Base-by-base conservation (phyloP, 2,888 invertebrate genomes). In the Lottia gigantea region DNA sequence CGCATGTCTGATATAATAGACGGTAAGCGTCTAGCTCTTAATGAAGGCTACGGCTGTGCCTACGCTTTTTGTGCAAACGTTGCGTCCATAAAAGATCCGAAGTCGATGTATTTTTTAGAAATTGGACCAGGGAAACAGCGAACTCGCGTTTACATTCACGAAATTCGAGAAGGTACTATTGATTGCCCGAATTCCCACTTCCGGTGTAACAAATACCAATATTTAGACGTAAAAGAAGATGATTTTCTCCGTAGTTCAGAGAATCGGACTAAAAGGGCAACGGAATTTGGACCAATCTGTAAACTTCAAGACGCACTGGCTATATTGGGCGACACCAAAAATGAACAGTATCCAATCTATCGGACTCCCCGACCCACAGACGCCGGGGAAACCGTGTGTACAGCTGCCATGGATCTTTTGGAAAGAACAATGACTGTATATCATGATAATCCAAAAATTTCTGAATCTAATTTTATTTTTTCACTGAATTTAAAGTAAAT, bases 381-480 rank as follows among this genome's bases (percentile, higher is more conserved):
- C 62, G 31, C 31, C 15, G 16, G 46, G 3, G 63, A 46, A 15
- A 64, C 68, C 8, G 62, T 47, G 12, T 47, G 63, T 46, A 68
- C 68, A 26, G 64, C 31, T n/a, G 49, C 64, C 2, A 46, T 68
- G 25, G 64, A 68, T 46, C 12, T 68, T 40, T 40, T 68, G 31
- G 31, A 68, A 26, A 68, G 62, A 62, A 25, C 25, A 46, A 46
- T 68, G 23, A 31, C 46, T n/a, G 47, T 68, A 23, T 68, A 68
- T 23, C 14, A 46, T 2, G 64, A 23, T 16, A 68, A 68, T 64
- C 68, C 68, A 61, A 55, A 19, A 31, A 4, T 1, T 6, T 40
- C 40, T 40, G 7, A 40, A 40, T 40, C 40, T 40, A 40, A 40
- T 40, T 40, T 40, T 40, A 40, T 40, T 40, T 40, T 40, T 40